A percentile compares a stretch with the other conserved stretches of the same genome.
phyloP scores from a whole-genome alignment of 2,888 invertebrate genomes.

The Dusona sp. region DNA sequence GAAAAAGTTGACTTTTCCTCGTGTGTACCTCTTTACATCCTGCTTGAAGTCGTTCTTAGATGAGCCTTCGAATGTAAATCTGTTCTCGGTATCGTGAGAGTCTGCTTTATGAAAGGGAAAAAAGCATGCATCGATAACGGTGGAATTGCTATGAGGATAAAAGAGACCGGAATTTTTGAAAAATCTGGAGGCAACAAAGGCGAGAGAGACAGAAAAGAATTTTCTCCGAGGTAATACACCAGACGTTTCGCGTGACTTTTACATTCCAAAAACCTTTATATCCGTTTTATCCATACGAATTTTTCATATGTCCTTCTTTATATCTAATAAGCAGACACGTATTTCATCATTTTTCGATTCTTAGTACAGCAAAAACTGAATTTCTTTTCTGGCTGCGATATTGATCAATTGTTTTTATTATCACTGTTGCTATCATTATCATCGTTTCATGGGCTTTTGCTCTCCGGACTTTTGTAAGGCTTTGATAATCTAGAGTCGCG shows the following conservation, averaged over 20 bases:
- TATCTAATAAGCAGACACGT: neutral
- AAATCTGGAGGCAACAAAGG: neutral
- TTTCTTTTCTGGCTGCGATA: neutral
- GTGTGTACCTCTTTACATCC: neutral
- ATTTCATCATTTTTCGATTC: neutral
- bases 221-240: neutral
- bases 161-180: neutral
- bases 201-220: neutral
- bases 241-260: neutral
- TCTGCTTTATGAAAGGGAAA: constrained; percentile 6
- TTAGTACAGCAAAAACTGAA: neutral
- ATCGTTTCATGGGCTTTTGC: neutral
- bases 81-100: constrained; percentile 3
- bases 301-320: neutral
- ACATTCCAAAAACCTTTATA: neutral
- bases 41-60: constrained; percentile 4
- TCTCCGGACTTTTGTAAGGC: neutral
- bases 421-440: neutral
- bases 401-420: neutral
- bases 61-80: neutral
- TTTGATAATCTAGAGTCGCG: too few relatives aligned
- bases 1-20: neutral
- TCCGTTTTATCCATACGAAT: neutral
- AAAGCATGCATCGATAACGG: constrained; percentile 10
- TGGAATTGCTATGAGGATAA: neutral